Base-by-base conservation (phyloP, 92 coral and sea anemone species). In the Diadumene lineata region DNA sequence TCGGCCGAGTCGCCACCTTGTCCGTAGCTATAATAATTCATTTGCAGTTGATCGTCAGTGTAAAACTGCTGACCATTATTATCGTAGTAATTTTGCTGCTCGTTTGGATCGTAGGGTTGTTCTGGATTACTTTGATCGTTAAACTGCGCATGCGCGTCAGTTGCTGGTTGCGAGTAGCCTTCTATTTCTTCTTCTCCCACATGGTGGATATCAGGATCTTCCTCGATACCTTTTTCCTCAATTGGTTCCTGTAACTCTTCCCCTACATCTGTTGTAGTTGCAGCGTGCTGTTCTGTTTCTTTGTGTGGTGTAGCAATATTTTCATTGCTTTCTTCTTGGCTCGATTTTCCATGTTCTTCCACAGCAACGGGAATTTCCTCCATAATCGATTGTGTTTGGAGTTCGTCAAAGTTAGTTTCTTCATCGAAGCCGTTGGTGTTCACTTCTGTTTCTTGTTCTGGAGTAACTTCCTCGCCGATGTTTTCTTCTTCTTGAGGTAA, bases 361-460 rank as follows among this genome's bases (percentile, higher is more conserved):
- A 68, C 73, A 27, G 73, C 34, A 16, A 26, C 17, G 2, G 34
- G 63, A 31, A 29, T 24, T 70, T 70, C 75, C 29, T 70, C 31
- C 1, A 34, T 4, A 26, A 18, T 29, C 1, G 33, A 0, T 38
- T 38, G 48, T 38, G 48, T 38, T 38, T 38, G 7, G 48, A 38
- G 6, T 38, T 38, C 48, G 6, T 38, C 48, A 38, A 71, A 21
- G 15, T 61, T 22, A 6, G 43, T 46, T 17, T 22, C 56, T 13
- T 57, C 56, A 1, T 31, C 31, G n/a, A 51, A 68, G 32, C 57
- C 46, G 24, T 31, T 29, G 1, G 60, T 25, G 0, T 61, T 63
- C 0, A 71, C 72, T 15, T 56, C 62, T 1, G 53, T 43, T 43
- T 34, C 76, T 13, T 77, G 30, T 50, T 77, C 58, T 18, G 73